These are phyloP conservation scores for Anthopleura sola DNA, from an alignment of 64 coral and sea anemone genomes.

Conservation along the genomic window DNA sequence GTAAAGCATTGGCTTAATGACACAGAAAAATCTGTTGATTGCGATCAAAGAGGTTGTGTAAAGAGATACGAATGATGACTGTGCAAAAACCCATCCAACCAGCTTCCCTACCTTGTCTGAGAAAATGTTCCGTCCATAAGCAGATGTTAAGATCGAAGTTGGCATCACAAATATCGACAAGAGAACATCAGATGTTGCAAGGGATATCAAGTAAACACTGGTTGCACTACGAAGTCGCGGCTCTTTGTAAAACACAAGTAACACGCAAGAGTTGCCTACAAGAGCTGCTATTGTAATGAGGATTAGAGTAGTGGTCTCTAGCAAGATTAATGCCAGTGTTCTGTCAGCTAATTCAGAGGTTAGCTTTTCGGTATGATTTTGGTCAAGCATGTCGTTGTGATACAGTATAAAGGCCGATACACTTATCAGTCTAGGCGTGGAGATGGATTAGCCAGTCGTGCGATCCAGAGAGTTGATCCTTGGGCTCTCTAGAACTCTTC, in stretches of 20 bases:
- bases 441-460: no score
- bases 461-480: no score
- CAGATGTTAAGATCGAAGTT: conserved; percentile 8
- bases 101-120: conserved; percentile 17
- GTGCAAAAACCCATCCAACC: conserved; percentile 18
- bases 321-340: neutral
- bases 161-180: conserved; percentile 33
- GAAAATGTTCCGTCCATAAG: conserved; percentile 19
- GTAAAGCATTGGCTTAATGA: conserved; percentile 33
- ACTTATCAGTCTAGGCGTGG: no score
- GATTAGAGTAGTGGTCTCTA: conserved; percentile 41
- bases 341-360: neutral
- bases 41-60: conserved; percentile 39
- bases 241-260: conserved; percentile 40
- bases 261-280: conserved; percentile 38
- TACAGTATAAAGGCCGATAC: no score
- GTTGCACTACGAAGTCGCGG: conserved; percentile 25
- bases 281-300: conserved; percentile 3
- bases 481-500: no score
- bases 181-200: conserved; percentile 30
- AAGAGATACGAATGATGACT: conserved; percentile 21
- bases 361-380: neutral
- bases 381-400: neutral
- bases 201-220: conserved; percentile 30
- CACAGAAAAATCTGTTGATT: conserved; percentile 43